These are phyloP conservation scores for Invenusta paracnida DNA, from an alignment of 2,888 invertebrate species.

Conservation along the genomic window DNA sequence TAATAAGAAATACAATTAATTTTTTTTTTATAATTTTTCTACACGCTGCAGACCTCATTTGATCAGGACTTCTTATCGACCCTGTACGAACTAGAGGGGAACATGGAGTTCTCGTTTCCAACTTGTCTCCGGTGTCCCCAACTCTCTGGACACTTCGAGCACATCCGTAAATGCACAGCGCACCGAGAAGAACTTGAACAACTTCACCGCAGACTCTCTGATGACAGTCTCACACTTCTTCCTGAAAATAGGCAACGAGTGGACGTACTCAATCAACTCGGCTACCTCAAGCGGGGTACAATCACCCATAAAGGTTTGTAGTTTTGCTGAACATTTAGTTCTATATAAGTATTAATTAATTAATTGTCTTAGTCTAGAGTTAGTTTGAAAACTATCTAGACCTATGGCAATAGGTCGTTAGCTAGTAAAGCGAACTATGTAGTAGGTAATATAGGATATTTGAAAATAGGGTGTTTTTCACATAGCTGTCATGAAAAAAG, in stretches of 20 bases:
- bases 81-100: neutral
- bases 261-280: slow-evolving; percentile 50
- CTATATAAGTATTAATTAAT: neutral
- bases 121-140: slow-evolving; percentile 70
- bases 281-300: slow-evolving; percentile 9
- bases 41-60: neutral
- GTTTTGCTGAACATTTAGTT: too few species aligned
- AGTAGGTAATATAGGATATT: too few species aligned
- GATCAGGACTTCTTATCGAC: neutral
- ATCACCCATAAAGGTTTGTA: slow-evolving; percentile 25
- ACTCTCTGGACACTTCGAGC: slow-evolving; percentile 73
- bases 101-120: neutral
- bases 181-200: slow-evolving; percentile 67
- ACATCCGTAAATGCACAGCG: slow-evolving; percentile 65
- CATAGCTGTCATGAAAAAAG: too few species aligned
- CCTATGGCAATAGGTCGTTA: slow-evolving; percentile 67
- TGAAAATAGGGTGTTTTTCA: too few species aligned
- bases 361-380: neutral
- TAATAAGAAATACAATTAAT: too few species aligned
- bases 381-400: neutral
- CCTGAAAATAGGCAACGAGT: slow-evolving; percentile 79
- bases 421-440: too few species aligned
- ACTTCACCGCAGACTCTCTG: slow-evolving; percentile 74
- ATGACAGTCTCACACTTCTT: slow-evolving; percentile 77
- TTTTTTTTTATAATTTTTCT: too few species aligned